Evolutionary conservation across 1,140 invertebrate species (phyloP), one percentile per base, ranked within the genome.

Genomic region (Saxidomus purpurata): DNA sequence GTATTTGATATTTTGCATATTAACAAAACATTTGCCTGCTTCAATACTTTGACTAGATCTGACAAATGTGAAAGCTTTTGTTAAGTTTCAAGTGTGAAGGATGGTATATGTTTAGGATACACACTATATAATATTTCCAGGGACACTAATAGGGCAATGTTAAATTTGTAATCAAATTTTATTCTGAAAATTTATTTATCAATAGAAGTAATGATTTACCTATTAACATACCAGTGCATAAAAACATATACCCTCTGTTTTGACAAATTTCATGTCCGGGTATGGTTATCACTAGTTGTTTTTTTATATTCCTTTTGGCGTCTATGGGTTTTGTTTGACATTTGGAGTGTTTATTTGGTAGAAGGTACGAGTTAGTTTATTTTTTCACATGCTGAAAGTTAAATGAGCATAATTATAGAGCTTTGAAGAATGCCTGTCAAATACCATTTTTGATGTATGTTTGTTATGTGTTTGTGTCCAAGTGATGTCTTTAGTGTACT

Each of bases 111-210:
- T 28, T 28, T 63, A n/a, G 28, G 28, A n/a, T 63, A 63, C n/a
- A 63, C 9, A 28, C 28, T 25, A 28, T 8, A 28, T 2, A n/a
- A 6, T 40, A 36, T 71, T 71, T 71, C 67, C 34, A 38, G 34
- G 22, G 67, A 71, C 67, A 38, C 6, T n/a, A 3, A 71, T 71
- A 71, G 67, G 67, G 67, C 67, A 71, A 19, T 71, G 2, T 38
- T n/a, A 38, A 38, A 22, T 28, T 15, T 71, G 11, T 36, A 71
- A 71, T 71, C 67, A 71, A 71, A 71, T 36, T 71, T 71, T 71
- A 38, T 71, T 71, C 55, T 59, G 17, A 19, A 38, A 13, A 40
- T 19, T 22, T 36, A 71, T 71, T 71, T 71, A 38, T 19, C 3
- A n/a, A 59, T 3, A n/a, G 25, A 38, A 38, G 34, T 19, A 38